Evolutionary conservation across 2,113 vertebrate genomes (phyloP).

Genomic region (Ardeotis arabs): DNA sequence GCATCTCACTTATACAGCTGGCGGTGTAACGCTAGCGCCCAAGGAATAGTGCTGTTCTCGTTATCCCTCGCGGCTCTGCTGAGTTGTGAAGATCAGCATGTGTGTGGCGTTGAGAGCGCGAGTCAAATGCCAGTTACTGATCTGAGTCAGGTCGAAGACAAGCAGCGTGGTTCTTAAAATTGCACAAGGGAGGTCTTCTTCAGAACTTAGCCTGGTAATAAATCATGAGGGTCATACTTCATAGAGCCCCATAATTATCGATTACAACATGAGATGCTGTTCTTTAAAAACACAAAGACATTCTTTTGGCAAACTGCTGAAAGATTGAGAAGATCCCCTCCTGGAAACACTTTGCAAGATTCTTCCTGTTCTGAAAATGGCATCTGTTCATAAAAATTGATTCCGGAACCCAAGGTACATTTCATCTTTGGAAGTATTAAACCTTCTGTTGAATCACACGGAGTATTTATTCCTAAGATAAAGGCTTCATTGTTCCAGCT

Average conservation of each 20-base stretch:
- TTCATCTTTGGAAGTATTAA: background rate
- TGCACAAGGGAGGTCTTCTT: background rate
- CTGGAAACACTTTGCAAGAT: background rate
- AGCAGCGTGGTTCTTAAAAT: background rate
- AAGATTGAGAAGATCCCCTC: background rate
- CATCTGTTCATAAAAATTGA: background rate
- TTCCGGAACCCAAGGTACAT: background rate
- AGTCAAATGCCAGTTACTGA: background rate
- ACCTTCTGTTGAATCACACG: background rate
- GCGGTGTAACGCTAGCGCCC: fast-evolving
- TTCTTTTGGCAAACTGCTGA: background rate
- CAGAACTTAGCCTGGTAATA: background rate
- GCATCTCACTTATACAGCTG: background rate
- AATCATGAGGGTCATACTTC: background rate
- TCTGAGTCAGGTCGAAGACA: fast-evolving
- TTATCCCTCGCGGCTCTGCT: fast-evolving
- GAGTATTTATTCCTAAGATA: background rate
- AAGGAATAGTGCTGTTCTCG: background rate
- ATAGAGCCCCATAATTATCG: background rate
- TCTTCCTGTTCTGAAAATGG: background rate
- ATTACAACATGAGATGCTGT: background rate
- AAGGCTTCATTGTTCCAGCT: background rate
- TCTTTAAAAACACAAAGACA: background rate
- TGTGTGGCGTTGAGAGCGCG: fast-evolving
- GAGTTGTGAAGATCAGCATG: background rate